Evolutionary conservation across 2,797 vertebrate genomes (phyloP), one percentile per base, ranked within the genome.

Genomic region (Telmatherina bonti): DNA sequence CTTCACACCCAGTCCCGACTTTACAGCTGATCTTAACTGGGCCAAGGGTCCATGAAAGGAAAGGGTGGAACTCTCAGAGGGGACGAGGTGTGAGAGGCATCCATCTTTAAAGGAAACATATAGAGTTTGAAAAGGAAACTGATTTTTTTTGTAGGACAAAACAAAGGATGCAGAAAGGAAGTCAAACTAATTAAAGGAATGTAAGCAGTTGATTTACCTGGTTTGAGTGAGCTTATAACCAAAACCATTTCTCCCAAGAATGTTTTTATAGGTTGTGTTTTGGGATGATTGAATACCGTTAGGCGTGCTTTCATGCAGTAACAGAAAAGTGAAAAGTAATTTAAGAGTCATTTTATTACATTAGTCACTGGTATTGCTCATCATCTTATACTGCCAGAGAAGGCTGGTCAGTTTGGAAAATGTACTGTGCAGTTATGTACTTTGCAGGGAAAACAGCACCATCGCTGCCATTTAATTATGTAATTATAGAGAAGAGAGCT

Each of bases 61-160:
- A 91, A 92, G 86, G 89, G 91, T 91, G 89, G 88, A 82, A 83
- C 79, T 79, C 78, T 80, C 53, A 60, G 82, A 81, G 79, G 71
- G 80, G 83, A 89, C 84, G 88, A 93, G 89, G 90, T 91, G 91
- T 87, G 90, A 93, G 85, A 41, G 76, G 81, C 85, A 91, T 94
- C 91, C 93, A 91, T 92, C 89, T 88, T 78, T 67, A 70, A 79
- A 90, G 92, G 93, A 93, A 93, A 86, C 89, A 92, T 81, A 89
- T 89, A 88, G 85, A 76, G 79, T 74, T 62, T 54, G 69, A 78
- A 84, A 68, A 86, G 90, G 91, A 93, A 89, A 74, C 62, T 45
- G 47, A 45, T 68, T 63, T 67, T 68, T 67, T 68, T 85, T 81
- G 36, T 41, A 65, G 78, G 82, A 68, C 60, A 65, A 51, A 74